Evolutionary conservation across 2,113 vertebrate species (phyloP), one percentile per base, ranked within the genome.

Genomic region (Ellobius talpinus): DNA sequence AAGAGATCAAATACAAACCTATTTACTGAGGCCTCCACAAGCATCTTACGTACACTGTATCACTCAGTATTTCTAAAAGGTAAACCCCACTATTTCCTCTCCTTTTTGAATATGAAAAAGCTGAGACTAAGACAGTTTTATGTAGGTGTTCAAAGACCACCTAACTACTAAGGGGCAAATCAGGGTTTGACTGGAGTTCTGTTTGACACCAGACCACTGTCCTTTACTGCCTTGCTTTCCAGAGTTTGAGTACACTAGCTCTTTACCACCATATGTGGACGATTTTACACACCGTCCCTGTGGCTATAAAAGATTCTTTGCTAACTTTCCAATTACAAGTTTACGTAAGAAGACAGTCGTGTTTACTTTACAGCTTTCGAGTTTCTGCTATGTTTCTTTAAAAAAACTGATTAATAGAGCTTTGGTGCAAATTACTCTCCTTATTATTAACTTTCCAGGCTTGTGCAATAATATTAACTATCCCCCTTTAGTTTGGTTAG

Each of bases 301-400:
- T 70, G n/a, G 68, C 85, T 93, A 95, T 79, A 87, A 96, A 85
- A 96, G 72, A 68, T 90, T 87, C 39, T 89, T 96, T 92, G 84
- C 78, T 90, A 95, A 90, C 88, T 93, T 97, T 92, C 76, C 58
- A 97, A 66, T 66, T 73, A 72, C 66, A n/a, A 91, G 88, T 95
- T 97, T 93, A 93, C 74, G 82, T 93, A 93, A 97, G 52, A 89
- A 87, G 65, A n/a, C 86, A 65, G n/a, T 55, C 36, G 73, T n/a
- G 39, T 97, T 96, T 95, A 90, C 88, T 93, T 96, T 93, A 52
- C 89, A 94, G 66, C 29, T 92, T 94, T 66, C 89, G 16, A 89
- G 55, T 97, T 95, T 96, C 94, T 87, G 78, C n/a, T 90, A 33
- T 89, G 45, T 91, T 96, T 93, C 63, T 87, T 23, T 4, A 73